phyloP scores from a whole-genome alignment of 35 echinoderm and acorn worm genomes.

The Amphiura filiformis region DNA sequence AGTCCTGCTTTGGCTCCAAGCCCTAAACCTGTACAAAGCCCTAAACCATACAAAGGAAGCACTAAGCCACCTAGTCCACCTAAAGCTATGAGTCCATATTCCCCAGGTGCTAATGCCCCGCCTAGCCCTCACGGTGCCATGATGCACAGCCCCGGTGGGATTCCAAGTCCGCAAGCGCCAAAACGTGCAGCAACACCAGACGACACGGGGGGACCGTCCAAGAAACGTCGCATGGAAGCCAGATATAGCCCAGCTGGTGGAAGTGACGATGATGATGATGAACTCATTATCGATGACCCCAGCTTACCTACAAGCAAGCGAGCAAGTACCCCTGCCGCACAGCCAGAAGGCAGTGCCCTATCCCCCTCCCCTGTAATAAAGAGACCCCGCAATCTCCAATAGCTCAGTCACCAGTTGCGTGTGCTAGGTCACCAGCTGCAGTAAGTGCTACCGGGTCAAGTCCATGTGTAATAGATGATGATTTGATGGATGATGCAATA shows the following conservation, averaged over 20 bases:
- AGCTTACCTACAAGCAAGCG: conserved; percentile 20
- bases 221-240: conserved; percentile 37
- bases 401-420: conserved; percentile 65
- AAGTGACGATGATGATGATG: conserved; percentile 66
- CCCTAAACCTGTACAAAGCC: conserved; percentile 41
- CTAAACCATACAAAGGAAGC: conserved; percentile 19
- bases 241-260: conserved; percentile 47
- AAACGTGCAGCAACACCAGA: conserved; percentile 79
- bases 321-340: conserved; percentile 17
- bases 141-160: conserved; percentile 60
- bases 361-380: conserved; percentile 36
- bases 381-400: conserved; percentile 48
- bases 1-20: conserved; percentile 80
- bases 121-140: conserved; percentile 22
- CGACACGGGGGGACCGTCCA: conserved; percentile 20
- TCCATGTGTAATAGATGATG: conserved; percentile 94
- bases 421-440: conserved; percentile 53
- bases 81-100: conserved; percentile 41
- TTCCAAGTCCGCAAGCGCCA: conserved; percentile 55
- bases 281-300: conserved; percentile 72
- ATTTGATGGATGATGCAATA: conserved; percentile 95
- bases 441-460: conserved; percentile 43
- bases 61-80: conserved; percentile 23
- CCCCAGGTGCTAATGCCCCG: conserved; percentile 29
- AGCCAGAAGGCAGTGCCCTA: conserved; percentile 33